These are phyloP conservation scores for Notamacropus eugenii DNA, from an alignment of 2,797 vertebrate genomes.

Conservation along the genomic window DNA sequence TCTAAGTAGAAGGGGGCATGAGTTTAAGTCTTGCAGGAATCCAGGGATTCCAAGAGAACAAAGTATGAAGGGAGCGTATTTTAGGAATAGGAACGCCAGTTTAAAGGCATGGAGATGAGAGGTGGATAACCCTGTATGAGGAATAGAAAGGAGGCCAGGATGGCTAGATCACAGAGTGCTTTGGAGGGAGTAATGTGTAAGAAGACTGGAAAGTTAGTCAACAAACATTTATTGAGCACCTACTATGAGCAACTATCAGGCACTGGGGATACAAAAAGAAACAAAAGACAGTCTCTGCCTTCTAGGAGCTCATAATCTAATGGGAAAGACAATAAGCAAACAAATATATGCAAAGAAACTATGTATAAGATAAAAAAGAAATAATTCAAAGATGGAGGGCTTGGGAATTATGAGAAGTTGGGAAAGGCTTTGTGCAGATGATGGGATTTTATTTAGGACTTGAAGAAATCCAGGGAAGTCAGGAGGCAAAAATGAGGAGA, in stretches of 20 bases:
- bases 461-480: background rate
- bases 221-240: background rate
- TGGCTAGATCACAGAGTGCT: background rate
- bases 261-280: no score
- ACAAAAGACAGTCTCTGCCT: no score
- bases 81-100: background rate
- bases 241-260: background rate
- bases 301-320: background rate
- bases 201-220: background rate
- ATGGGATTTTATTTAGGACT: background rate
- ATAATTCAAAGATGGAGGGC: background rate
- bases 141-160: background rate
- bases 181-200: background rate
- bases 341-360: background rate
- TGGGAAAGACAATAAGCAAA: background rate
- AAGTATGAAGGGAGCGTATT: background rate
- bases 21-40: background rate
- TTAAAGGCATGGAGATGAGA: background rate
- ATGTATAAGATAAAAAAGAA: background rate
- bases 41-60: background rate
- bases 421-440: background rate
- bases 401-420: background rate
- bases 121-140: background rate
- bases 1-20: background rate
- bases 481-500: background rate